These are phyloP conservation scores for Orbicella faveolata DNA, from an alignment of 64 coral and sea anemone genomes.

Conservation along the genomic window DNA sequence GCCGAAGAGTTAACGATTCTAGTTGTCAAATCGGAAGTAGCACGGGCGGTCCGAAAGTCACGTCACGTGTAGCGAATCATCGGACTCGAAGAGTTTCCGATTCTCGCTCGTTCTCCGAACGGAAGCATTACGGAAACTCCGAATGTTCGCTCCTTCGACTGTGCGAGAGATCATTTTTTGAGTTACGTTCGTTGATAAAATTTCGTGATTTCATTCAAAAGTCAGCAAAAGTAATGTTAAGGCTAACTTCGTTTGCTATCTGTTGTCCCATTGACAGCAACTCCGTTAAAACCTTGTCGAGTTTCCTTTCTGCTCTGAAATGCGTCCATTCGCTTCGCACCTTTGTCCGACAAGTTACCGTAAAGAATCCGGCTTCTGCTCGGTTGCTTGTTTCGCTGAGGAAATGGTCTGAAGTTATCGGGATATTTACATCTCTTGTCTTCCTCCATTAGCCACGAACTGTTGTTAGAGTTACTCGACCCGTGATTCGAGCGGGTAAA, in stretches of 20 bases:
- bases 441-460: constrained; percentile 79
- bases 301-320: constrained; percentile 51
- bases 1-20: no score
- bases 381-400: constrained; percentile 71
- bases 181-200: no score
- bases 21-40: no score
- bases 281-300: constrained; percentile 32
- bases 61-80: no score
- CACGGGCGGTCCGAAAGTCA: no score
- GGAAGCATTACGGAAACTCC: no score
- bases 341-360: constrained; percentile 81
- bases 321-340: constrained; percentile 74
- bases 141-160: no score
- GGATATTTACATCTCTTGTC: constrained; percentile 80
- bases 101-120: no score
- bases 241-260: constrained; percentile 24
- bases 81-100: no score
- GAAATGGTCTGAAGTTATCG: constrained; percentile 79
- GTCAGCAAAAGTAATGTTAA: background rate
- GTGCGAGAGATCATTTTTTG: no score
- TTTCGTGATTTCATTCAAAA: no score
- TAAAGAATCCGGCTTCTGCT: constrained; percentile 79
- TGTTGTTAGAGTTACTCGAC: constrained; percentile 35
- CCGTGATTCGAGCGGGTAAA: background rate
- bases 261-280: background rate